phyloP scores from a whole-genome alignment of 2,797 vertebrate species.

The Lithobates sylvaticus region DNA sequence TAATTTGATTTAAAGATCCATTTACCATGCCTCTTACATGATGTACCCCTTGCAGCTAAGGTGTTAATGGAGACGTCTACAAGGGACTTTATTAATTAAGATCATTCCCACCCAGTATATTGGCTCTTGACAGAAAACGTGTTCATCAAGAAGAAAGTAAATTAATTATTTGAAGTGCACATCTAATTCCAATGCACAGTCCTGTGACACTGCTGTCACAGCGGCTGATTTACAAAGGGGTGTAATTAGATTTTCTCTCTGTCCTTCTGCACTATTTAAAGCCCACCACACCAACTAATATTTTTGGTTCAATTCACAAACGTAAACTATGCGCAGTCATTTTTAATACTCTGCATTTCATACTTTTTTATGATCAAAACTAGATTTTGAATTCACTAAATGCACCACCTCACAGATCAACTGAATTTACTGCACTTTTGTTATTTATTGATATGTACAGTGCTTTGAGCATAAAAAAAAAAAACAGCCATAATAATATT shows the following conservation, averaged over 20 bases:
- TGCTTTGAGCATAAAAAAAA: no score
- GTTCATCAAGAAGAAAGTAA: constrained; percentile 23
- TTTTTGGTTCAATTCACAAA: not conserved
- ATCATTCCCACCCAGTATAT: constrained; percentile 25
- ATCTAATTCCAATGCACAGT: constrained; percentile 78
- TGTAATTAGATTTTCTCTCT: constrained; percentile 80
- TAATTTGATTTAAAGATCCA: not conserved
- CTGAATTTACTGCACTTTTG: no score
- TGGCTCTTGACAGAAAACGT: constrained; percentile 32
- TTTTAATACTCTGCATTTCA: no score
- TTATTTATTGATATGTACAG: no score
- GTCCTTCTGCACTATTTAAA: constrained; percentile 13
- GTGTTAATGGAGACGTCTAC: constrained; percentile 32
- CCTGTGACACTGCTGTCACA: constrained; percentile 79
- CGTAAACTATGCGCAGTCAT: no score
- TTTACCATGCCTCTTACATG: not conserved
- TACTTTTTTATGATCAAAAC: no score
- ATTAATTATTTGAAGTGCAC: constrained; percentile 70
- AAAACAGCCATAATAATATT: no score
- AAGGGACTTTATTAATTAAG: constrained; percentile 39
- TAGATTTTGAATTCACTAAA: no score
- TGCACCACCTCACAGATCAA: no score
- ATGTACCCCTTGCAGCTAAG: not conserved
- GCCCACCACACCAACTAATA: constrained; percentile 4
- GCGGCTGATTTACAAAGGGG: constrained; percentile 78